Base-by-base conservation (phyloP, 2,888 invertebrate species). In the Callosobruchus maculatus region DNA sequence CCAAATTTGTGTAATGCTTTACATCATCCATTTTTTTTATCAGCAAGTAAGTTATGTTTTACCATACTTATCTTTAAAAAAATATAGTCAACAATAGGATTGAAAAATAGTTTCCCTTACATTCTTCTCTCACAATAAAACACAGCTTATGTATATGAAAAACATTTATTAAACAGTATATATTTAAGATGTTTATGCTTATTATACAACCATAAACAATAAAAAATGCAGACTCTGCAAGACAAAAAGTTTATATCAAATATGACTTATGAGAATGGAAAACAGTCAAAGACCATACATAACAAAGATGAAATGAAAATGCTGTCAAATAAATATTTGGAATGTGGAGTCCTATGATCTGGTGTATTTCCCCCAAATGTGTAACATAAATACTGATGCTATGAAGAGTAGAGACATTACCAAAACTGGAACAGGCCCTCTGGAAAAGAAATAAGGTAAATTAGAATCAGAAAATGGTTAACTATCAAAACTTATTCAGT, bases 351-450 rank as follows among this genome's bases (percentile, higher is more conserved):
- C 75, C 88, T 92, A 94, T 83, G 95, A 93, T 85, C 97, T 92
- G 78, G 96, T 97, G 88, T 97, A 97, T 91, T 99, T 99, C 87
- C 99, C 99, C 99, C 99, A 99, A 87, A 99, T 99, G 90, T 99
- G 99, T 80, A 99, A 92, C 97, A 99, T 98, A 88, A 99, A 99
- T 73, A 99, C 99, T 72, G 98, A 99, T 22, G 99, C 99, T 85
- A 99, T 99, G 89, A 99, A 99, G 73, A 99, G 92, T 73, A 99
- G 91, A 76, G 98, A 98, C 98, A 99, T 99, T 74, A 99, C 99
- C 85, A 99, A 90, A 49, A 99, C 99, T 83, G 99, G 99, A 81
- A 99, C 99, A 83, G 99, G 99, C 76, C 99, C 99, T 82, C 97
- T 97, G 90, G 70, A 92, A 92, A 79, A 85, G 85, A 83, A 49